A percentile compares a stretch with the other conserved stretches of the same genome.
These are phyloP conservation scores for Galerucella nymphaeae DNA, from an alignment of 2,888 invertebrate genomes.

Conservation along the genomic window DNA sequence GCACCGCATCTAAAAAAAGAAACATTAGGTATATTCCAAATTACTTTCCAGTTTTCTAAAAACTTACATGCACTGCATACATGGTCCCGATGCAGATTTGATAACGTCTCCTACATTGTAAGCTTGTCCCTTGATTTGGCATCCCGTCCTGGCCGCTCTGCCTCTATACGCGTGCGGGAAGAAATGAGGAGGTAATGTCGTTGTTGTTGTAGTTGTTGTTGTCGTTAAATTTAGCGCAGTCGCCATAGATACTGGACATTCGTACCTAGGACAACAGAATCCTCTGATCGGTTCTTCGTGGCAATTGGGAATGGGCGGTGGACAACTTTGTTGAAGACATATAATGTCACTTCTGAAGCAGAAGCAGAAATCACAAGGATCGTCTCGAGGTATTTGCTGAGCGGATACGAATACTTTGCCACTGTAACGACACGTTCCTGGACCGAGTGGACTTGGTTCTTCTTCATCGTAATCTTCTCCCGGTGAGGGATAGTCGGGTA, in stretches of 20 bases:
- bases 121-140: constrained; percentile 86
- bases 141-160: constrained; percentile 80
- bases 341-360: constrained; percentile 97
- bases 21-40: no score
- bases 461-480: constrained; percentile 81
- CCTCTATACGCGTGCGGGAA: constrained; percentile 82
- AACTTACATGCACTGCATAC: constrained; percentile 94
- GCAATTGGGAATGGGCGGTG: constrained; percentile 91
- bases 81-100: constrained; percentile 88
- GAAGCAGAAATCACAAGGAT: constrained; percentile 97
- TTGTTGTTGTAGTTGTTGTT: constrained; percentile 89
- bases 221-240: constrained; percentile 84
- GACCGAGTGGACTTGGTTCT: constrained; percentile 82
- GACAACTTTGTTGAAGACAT: constrained; percentile 94
- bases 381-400: constrained; percentile 93
- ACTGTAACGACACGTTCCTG: constrained; percentile 91
- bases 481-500: constrained; percentile 59
- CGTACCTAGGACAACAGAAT: constrained; percentile 94
- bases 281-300: constrained; percentile 93
- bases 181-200: constrained; percentile 87
- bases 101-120: constrained; percentile 89
- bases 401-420: constrained; percentile 94
- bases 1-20: constrained; percentile 83
- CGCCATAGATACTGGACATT: constrained; percentile 91
- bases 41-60: no score